These are phyloP conservation scores for Portevinia maculata DNA, from an alignment of 2,888 invertebrate species.

Conservation along the genomic window DNA sequence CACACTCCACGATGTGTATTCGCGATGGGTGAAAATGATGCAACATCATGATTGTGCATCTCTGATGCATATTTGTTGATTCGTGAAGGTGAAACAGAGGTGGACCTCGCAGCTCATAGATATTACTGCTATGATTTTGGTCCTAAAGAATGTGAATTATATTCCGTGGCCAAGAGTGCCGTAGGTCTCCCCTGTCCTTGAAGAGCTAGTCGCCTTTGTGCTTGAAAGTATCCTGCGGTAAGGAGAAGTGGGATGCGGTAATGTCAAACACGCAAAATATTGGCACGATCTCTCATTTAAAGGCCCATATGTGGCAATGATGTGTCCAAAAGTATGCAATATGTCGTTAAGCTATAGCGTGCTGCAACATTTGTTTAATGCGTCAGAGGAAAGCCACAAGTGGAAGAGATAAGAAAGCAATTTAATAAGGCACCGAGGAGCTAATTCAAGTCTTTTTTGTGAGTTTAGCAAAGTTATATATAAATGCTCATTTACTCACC, in stretches of 20 bases:
- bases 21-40: slow-evolving; percentile 52
- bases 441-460: no score
- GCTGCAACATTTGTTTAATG: not conserved
- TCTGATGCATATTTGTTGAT: slow-evolving; percentile 61
- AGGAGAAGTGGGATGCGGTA: slow-evolving; percentile 32
- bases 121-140: slow-evolving; percentile 60
- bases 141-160: slow-evolving; percentile 51
- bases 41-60: slow-evolving; percentile 50
- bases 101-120: slow-evolving; percentile 55
- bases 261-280: slow-evolving; percentile 61
- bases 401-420: no score
- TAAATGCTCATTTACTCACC: no score
- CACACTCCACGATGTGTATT: not conserved
- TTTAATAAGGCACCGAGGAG: no score
- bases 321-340: not conserved
- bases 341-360: not conserved
- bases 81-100: slow-evolving; percentile 68
- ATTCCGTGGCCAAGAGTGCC: slow-evolving; percentile 45
- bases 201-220: slow-evolving; percentile 29
- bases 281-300: slow-evolving; percentile 40
- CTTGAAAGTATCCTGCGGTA: not conserved
- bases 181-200: slow-evolving; percentile 47
- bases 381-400: not conserved
- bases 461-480: no score
- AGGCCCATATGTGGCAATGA: not conserved